These are phyloP conservation scores for Staurois parvus DNA, from an alignment of 2,797 vertebrate genomes.

Conservation along the genomic window DNA sequence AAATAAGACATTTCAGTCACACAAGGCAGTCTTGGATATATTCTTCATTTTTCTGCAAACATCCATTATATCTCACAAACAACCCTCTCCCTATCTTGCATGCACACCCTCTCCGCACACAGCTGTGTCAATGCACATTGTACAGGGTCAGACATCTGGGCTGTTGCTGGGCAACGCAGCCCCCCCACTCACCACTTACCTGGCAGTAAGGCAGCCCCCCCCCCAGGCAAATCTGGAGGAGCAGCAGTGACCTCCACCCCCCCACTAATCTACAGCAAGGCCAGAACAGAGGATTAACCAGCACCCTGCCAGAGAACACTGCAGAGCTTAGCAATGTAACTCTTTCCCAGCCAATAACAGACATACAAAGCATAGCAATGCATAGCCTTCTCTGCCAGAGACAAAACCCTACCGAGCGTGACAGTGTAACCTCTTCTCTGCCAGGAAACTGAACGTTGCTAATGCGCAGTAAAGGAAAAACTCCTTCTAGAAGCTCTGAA, in stretches of 20 bases:
- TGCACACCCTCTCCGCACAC: conserved; percentile 51
- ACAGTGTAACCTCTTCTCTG: conserved; percentile 26
- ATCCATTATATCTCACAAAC: conserved; percentile 32
- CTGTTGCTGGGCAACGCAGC: conserved; percentile 59
- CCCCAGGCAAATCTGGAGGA: conserved; percentile 58
- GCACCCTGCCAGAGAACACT: conserved; percentile 54
- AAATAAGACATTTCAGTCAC: conserved; percentile 10
- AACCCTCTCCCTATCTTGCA: conserved; percentile 13
- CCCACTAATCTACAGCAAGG: conserved; percentile 58
- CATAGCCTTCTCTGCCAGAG: conserved; percentile 18
- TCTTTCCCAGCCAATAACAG: conserved; percentile 35
- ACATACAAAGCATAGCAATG: conserved; percentile 19
- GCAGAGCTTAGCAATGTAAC: conserved; percentile 51
- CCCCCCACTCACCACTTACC: conserved; percentile 52
- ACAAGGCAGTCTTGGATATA: conserved; percentile 11
- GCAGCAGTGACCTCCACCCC: conserved; percentile 61
- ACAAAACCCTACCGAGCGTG: conserved; percentile 29
- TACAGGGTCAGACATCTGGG: conserved; percentile 64
- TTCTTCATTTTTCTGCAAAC: conserved; percentile 26
- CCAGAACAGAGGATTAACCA: conserved; percentile 58
- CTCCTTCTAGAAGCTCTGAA: conserved; percentile 5
- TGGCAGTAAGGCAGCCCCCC: conserved; percentile 51
- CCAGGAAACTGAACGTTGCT: background rate
- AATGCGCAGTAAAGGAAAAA: background rate
- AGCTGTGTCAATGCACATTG: conserved; percentile 62